These are phyloP conservation scores for Orchesella flavescens DNA, from an alignment of 2,888 invertebrate species.

Conservation along the genomic window DNA sequence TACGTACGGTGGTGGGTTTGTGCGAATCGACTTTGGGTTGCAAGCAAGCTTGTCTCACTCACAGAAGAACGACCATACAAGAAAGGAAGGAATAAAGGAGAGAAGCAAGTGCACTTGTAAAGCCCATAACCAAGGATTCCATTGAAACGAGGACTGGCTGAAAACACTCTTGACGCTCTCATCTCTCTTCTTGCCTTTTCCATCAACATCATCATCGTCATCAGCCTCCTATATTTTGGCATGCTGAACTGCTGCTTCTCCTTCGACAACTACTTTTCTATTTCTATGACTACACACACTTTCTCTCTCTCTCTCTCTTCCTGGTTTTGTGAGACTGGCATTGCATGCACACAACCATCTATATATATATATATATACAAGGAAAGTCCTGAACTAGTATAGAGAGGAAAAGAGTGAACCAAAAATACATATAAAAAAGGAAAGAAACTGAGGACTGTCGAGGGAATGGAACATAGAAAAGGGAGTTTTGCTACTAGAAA, in stretches of 20 bases:
- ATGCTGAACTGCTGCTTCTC: constrained; percentile 28
- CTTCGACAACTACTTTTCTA: constrained; percentile 2
- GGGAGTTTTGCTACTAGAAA: constrained; percentile 33
- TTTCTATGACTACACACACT: constrained; percentile 18
- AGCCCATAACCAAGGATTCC: constrained; percentile 62
- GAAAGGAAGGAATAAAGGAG: constrained; percentile 22
- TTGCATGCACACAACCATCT: neutral
- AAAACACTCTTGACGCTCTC: constrained; percentile 55
- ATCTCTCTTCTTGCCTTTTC: constrained; percentile 49
- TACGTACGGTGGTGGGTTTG: constrained; percentile 18
- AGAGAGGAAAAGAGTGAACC: constrained; percentile 13
- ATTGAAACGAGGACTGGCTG: constrained; percentile 49
- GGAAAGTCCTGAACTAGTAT: too few species aligned
- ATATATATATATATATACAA: too few species aligned
- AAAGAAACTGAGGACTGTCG: constrained; percentile 29
- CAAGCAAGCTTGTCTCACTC: constrained; percentile 31
- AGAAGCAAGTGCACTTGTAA: constrained; percentile 59
- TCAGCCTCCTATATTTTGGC: constrained; percentile 40
- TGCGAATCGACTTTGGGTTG: constrained; percentile 33
- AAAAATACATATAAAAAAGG: too few species aligned
- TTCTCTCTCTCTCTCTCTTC: constrained; percentile 12
- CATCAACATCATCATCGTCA: constrained; percentile 52
- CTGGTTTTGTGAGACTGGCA: constrained; percentile 9
- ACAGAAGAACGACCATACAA: neutral
- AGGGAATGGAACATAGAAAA: constrained; percentile 32